These are phyloP conservation scores for Artemia franciscana DNA, from an alignment of 1,140 invertebrate genomes.

Conservation along the genomic window DNA sequence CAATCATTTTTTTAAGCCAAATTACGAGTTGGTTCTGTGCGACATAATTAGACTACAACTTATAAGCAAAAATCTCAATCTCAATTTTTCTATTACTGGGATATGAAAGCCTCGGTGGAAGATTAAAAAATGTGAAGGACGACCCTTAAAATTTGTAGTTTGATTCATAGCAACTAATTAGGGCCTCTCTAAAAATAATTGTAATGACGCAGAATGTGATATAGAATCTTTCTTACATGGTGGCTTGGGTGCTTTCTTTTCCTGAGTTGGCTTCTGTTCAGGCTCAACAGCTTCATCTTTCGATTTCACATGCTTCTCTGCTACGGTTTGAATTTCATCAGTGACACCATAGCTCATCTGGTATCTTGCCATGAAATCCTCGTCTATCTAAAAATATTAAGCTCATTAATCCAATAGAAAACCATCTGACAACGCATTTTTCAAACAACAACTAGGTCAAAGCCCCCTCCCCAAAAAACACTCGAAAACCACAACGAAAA, in stretches of 20 bases:
- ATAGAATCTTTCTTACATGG: background rate
- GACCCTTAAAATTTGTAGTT: no score
- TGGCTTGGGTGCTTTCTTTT: background rate
- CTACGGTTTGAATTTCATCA: background rate
- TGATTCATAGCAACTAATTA: no score
- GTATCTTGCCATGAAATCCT: constrained; percentile 85
- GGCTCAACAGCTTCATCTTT: background rate
- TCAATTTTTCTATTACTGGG: no score
- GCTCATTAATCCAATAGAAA: constrained; percentile 4
- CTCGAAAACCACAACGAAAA: no score
- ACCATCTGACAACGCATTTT: background rate
- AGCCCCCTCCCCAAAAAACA: constrained; percentile 4
- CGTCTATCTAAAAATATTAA: constrained; percentile 61
- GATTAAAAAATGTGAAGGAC: no score
- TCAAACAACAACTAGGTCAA: constrained; percentile 6
- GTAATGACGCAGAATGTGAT: no score
- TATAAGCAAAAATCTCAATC: no score
- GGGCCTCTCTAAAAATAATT: no score
- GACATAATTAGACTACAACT: no score
- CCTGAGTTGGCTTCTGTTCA: background rate
- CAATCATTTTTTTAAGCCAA: no score
- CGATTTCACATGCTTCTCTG: background rate
- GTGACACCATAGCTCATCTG: constrained; percentile 86
- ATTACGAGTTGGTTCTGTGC: no score
- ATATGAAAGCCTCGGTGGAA: no score